Evolutionary conservation across 2,113 vertebrate species (phyloP).

Genomic region (Solenodon paradoxus): DNA sequence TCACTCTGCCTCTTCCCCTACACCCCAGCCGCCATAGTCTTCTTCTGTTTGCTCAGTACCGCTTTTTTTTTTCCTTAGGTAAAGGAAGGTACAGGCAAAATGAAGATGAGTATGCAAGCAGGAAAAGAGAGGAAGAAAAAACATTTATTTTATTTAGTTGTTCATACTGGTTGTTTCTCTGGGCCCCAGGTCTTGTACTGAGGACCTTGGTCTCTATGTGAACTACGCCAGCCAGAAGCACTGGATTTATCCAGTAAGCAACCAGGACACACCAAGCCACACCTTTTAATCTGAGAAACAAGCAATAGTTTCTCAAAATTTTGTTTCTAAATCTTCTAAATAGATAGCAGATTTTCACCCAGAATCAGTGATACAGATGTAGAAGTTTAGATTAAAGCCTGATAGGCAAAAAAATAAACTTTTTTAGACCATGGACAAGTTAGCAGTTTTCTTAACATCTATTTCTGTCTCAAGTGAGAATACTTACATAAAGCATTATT

Average conservation of each 20-base stretch:
- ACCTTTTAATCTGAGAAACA: not conserved
- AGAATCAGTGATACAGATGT: not conserved
- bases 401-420: not conserved
- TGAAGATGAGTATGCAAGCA: no score
- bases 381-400: not conserved
- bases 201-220: no score
- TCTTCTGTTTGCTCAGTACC: not conserved
- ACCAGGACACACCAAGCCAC: no score
- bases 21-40: not conserved
- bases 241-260: no score
- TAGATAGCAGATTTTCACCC: not conserved
- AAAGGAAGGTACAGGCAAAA: no score
- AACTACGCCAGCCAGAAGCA: no score
- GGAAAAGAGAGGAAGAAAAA: no score
- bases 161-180: no score
- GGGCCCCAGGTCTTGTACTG: no score
- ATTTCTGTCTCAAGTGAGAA: slow-evolving; percentile 36
- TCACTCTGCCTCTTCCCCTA: not conserved
- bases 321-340: slow-evolving; percentile 22
- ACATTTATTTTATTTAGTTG: no score
- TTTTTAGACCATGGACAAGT: not conserved
- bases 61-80: no score
- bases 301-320: not conserved
- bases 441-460: slow-evolving; percentile 1
- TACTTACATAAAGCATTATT: slow-evolving; percentile 4